These are phyloP conservation scores for Bubo scandiacus DNA, from an alignment of 2,113 vertebrate species.

Conservation along the genomic window DNA sequence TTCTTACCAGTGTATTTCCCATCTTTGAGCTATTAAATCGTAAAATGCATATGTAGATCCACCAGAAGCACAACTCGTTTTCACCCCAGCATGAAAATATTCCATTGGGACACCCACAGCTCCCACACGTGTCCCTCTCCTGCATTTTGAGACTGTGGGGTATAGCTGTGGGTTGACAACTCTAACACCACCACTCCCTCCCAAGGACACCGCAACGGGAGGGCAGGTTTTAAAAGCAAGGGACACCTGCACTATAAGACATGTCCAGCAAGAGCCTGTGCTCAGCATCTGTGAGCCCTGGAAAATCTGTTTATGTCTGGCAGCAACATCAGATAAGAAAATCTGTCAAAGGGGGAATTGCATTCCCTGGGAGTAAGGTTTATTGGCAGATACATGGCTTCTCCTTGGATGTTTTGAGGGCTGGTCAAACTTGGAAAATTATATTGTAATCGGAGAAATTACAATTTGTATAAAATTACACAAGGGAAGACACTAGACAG, in stretches of 20 bases:
- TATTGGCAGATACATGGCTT: neutral
- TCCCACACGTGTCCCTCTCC: neutral
- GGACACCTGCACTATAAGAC: neutral
- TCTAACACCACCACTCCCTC: neutral
- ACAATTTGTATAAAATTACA: neutral
- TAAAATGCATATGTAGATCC: neutral
- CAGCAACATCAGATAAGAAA: neutral
- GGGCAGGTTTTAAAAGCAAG: neutral
- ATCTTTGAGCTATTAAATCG: neutral
- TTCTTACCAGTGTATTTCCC: neutral
- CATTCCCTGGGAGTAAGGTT: neutral
- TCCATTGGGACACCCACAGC: neutral
- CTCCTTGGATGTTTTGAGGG: neutral
- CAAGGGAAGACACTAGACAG: neutral
- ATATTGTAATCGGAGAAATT: neutral
- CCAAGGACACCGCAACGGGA: neutral
- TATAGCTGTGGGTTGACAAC: neutral
- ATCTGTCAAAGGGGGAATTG: neutral
- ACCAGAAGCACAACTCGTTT: neutral
- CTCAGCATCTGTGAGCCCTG: fast-evolving
- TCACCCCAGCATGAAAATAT: neutral
- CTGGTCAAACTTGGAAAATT: neutral
- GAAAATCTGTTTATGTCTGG: neutral
- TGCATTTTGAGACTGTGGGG: neutral
- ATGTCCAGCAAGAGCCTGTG: neutral